Base-by-base conservation (phyloP, 2,888 invertebrate species). In the Nephrotoma appendiculata region DNA sequence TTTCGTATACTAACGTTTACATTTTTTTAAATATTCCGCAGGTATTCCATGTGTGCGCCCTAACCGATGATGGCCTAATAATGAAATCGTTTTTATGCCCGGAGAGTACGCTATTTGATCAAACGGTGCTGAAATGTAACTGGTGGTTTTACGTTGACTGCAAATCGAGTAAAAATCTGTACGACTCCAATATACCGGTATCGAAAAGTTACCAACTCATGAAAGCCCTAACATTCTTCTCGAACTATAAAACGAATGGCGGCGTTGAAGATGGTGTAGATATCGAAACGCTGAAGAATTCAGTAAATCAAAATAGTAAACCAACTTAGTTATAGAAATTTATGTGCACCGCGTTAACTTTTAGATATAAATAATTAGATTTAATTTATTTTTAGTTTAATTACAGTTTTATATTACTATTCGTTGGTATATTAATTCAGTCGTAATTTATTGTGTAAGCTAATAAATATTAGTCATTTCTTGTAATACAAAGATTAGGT, bases 121-220 rank as follows among this genome's bases (percentile, higher is more conserved):
- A 97, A 91, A 96, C 96, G 41, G 96, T 98, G 88, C 93, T 98
- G 5, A 97, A 97, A 90, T 98, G 98, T 91, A 97, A 97, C 91
- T 97, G 97, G 97, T 97, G 97, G 96, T 97, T 97, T 92, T 97
- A 97, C 91, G 97, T 97, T 0, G 97, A 97, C 90, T 98, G 98
- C 91, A 96, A 96, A 91, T 94, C 94, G 87, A 96, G 97, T 41
- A 94, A 94, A 89, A 94, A 94, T 88, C 92, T 97, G 42, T 98
- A 97, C 90, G 97, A 97, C 89, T 96, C 97, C 12, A 98, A 98
- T 90, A 96, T 97, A 88, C 97, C 97, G 0, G 95, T 97, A 86
- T 97, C 97, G 44, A 97, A 97, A 92, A 97, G 97, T 91, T 97
- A 97, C 90, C 97, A 97, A 91, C 93, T 97, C 5, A 97, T 97